Evolutionary conservation across 92 coral and sea anemone genomes (phyloP), one percentile per base, ranked within the genome.

Genomic region (Hydrozoanthus gracilis): DNA sequence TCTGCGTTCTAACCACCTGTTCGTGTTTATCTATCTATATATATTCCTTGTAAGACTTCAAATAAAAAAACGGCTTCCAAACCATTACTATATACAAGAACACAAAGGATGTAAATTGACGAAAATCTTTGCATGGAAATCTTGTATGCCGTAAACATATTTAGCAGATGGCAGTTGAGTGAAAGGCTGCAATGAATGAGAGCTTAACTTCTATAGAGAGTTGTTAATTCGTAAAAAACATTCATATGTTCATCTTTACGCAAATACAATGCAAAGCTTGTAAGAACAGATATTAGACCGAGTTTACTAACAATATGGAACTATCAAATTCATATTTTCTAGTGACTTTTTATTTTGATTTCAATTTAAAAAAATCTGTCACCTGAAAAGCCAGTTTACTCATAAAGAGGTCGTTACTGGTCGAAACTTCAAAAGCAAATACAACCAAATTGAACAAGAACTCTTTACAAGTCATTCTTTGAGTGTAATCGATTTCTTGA

Each of bases 161-260:
- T 52, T 76, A 20, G 82, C 82, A 76, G 82, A 35, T 76, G 82
- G 62, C 20, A 51, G 64, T 75, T 12, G 14, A 76, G 50, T 27
- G 46, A 76, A 76, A 17, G n/a, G 79, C 45, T 75, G 56, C 9
- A 75, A 18, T 18, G 62, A 75, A 75, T 75, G 64, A 48, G 5
- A 13, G 18, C 45, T 72, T 3, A 13, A 71, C 20, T 7, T 3
- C 17, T 15, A 14, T 73, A 13, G 7, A 27, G 39, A 27, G 2
- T 27, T 27, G 39, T 27, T 27, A 27, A 0, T 27, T 27, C 39
- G 2, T 27, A 27, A 27, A n/a, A 27, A 27, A 27, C 39, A 27
- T 27, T 27, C 39, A 27, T 27, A 27, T 27, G 39, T 27, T 27
- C 39, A 27, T 27, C 39, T 27, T 27, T 27, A 27, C 39, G 39